A percentile compares a stretch with the other conserved stretches of the same genome.
Evolutionary conservation across 2,888 invertebrate species (phyloP).

Genomic region (Acrobasis consociella): DNA sequence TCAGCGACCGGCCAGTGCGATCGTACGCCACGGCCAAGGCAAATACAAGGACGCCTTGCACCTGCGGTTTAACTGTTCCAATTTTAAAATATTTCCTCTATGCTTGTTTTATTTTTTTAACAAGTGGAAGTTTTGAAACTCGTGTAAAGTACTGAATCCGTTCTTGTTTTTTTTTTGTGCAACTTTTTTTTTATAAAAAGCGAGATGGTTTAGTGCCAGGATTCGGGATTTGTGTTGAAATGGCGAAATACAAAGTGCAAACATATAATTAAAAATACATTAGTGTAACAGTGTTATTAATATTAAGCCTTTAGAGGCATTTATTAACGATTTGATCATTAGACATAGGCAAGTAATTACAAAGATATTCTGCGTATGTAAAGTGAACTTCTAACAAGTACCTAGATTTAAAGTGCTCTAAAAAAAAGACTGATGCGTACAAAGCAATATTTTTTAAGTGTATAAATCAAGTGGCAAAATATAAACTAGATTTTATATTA

Average conservation of each 20-base stretch:
- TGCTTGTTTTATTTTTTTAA: conserved; percentile 14
- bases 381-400: not conserved
- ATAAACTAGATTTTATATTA: no score
- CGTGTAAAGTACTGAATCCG: not conserved
- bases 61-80: conserved; percentile 36
- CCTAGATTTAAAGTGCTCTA: no score
- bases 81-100: conserved; percentile 30
- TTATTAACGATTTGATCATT: not conserved
- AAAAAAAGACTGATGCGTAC: no score
- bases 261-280: not conserved
- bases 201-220: not conserved
- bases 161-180: not conserved
- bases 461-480: no score
- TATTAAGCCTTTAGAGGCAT: not conserved
- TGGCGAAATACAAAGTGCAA: not conserved
- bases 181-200: not conserved
- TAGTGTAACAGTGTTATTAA: conserved; percentile 1
- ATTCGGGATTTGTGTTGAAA: not conserved
- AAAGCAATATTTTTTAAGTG: no score
- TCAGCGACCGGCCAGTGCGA: conserved; percentile 57
- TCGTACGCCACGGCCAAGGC: conserved; percentile 71
- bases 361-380: not conserved
- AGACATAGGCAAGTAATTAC: not conserved
- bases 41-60: conserved; percentile 62
- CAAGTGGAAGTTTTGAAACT: not conserved